Conservation (phyloP, 2,888 invertebrate genomes). For the Sinopyrophorus schimmeli region DNA sequence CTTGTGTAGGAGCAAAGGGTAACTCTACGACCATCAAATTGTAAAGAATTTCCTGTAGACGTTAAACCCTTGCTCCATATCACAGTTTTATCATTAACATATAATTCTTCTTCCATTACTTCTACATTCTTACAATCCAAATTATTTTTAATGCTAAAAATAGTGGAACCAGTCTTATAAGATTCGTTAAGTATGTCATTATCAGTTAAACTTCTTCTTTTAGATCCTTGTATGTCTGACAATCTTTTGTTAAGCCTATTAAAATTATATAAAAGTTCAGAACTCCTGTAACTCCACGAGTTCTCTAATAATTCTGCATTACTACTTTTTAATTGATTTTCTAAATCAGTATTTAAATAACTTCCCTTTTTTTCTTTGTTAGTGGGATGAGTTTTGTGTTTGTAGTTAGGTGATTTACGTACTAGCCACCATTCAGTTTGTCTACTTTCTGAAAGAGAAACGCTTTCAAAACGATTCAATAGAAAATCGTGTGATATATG, state of each 20-base stretch:
- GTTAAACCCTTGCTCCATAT: slow-evolving; percentile 74
- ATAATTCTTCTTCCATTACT: slow-evolving; percentile 82
- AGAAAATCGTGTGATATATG: slow-evolving; percentile 61
- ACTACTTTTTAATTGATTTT: slow-evolving; percentile 33
- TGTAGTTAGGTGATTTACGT: slow-evolving; percentile 59
- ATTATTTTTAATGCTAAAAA: slow-evolving; percentile 6
- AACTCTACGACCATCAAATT: slow-evolving; percentile 42
- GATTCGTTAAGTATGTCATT: slow-evolving; percentile 9
- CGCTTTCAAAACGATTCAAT: slow-evolving; percentile 73
- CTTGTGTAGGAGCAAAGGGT: slow-evolving; percentile 77
- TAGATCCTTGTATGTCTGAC: slow-evolving; percentile 43
- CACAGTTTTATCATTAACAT: slow-evolving; percentile 81
- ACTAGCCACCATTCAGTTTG: slow-evolving; percentile 61
- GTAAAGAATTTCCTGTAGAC: slow-evolving; percentile 53
- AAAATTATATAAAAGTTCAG: slow-evolving; percentile 38
- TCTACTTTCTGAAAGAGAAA: slow-evolving; percentile 69
- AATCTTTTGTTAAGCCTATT: slow-evolving; percentile 43
- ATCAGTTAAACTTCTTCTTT: slow-evolving; percentile 19
- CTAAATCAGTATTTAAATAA: not conserved
- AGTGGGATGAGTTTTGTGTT: slow-evolving; percentile 1
- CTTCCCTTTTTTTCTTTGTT: slow-evolving; percentile 7
- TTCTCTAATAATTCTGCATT: slow-evolving; percentile 42
- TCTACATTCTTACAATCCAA: slow-evolving; percentile 51
- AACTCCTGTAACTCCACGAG: slow-evolving; percentile 43
- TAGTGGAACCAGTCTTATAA: slow-evolving; percentile 10